phyloP scores from a whole-genome alignment of 2,888 invertebrate genomes.

The Caradrina kadenii region DNA sequence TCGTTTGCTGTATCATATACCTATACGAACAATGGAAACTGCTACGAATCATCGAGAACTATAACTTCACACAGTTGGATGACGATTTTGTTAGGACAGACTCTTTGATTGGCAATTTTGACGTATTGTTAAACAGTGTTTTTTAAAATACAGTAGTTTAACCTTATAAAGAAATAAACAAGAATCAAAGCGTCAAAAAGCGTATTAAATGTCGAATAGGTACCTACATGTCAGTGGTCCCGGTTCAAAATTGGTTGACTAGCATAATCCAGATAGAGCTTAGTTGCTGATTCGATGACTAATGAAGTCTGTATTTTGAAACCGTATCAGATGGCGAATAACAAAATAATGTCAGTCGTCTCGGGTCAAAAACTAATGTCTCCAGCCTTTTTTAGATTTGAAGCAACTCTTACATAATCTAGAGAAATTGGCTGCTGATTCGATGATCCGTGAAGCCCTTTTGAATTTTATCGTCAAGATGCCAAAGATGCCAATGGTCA shows the following conservation, averaged over 20 bases:
- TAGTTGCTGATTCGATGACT: not conserved
- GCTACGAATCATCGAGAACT: conserved; percentile 10
- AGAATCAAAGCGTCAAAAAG: not conserved
- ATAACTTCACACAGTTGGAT: not conserved
- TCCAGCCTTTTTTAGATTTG: too few species aligned
- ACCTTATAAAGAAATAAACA: too few species aligned
- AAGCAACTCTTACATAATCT: not conserved
- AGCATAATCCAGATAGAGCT: not conserved
- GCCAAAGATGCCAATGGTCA: not conserved
- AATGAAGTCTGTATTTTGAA: not conserved
- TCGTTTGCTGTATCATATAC: conserved; percentile 68
- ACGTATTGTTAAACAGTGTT: too few species aligned
- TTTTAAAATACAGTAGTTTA: too few species aligned
- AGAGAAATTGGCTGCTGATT: not conserved
- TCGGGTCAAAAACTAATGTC: too few species aligned
- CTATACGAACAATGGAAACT: conserved; percentile 16
- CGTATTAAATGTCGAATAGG: not conserved
- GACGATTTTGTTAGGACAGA: not conserved
- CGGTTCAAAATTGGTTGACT: too few species aligned
- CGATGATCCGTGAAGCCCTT: not conserved
- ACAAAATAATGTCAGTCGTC: not conserved
- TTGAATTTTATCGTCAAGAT: not conserved
- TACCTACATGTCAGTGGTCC: too few species aligned
- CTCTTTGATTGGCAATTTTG: not conserved
- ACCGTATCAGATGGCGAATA: too few species aligned